A percentile compares a stretch with the other conserved stretches of the same genome.
phyloP scores from a whole-genome alignment of 2,113 vertebrate genomes.

The Columba livia region DNA sequence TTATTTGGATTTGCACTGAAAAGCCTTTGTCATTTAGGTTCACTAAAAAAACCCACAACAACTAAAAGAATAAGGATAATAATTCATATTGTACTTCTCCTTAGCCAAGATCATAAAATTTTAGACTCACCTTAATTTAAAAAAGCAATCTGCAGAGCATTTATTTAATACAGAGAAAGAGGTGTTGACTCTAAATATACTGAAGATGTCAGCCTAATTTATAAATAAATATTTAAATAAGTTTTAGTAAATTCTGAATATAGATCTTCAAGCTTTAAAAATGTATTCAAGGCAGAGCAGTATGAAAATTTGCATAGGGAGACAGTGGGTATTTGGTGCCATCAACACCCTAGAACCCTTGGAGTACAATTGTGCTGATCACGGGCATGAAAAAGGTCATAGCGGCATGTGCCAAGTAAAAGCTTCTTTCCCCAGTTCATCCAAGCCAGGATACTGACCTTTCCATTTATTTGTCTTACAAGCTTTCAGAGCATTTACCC shows the following conservation, averaged over 20 bases:
- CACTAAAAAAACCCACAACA: background rate
- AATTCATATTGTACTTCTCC: background rate
- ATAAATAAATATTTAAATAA: slow-evolving; percentile 2
- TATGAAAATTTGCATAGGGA: background rate
- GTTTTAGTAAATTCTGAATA: background rate
- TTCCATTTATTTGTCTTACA: background rate
- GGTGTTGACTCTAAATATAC: background rate
- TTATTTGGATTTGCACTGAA: background rate
- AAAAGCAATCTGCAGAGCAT: background rate
- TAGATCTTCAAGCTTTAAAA: background rate
- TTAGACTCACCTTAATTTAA: background rate
- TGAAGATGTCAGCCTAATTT: background rate
- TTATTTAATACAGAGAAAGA: background rate
- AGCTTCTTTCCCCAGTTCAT: background rate
- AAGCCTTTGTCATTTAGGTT: background rate
- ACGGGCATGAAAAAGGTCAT: background rate
- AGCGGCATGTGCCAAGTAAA: background rate
- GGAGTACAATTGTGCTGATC: background rate
- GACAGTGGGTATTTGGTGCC: background rate
- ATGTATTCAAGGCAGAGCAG: background rate
- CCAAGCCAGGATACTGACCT: background rate
- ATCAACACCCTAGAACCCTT: background rate
- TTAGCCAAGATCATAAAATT: slow-evolving; percentile 6
- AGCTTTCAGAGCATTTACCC: background rate
- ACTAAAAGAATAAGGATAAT: background rate